Percentiles rank a stretch among this genome's conserved stretches.
Conservation (phyloP, 2,113 vertebrate species). For the Gallinago media region DNA sequence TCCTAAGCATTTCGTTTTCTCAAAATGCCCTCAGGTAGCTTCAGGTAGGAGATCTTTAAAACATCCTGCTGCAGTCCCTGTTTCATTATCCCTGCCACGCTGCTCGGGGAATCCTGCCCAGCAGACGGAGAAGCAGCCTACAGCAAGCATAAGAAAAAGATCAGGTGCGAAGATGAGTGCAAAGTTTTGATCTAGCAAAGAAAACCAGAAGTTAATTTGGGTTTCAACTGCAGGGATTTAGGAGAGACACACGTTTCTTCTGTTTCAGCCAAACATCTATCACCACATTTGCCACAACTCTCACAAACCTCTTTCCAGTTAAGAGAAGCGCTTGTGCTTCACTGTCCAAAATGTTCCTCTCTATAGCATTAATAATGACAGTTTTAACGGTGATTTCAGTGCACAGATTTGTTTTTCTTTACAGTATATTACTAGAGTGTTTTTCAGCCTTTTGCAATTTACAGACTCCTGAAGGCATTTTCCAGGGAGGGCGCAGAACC, state of each 20-base stretch:
- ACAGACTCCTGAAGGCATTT: conserved; percentile 4
- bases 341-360: background rate
- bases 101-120: background rate
- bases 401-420: conserved; percentile 25
- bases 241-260: background rate
- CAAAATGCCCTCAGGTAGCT: background rate
- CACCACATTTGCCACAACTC: background rate
- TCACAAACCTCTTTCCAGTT: background rate
- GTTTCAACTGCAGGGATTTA: background rate
- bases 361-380: conserved; percentile 10
- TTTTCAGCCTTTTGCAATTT: conserved; percentile 7
- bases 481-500: background rate
- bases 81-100: background rate
- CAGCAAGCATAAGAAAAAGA: background rate
- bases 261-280: background rate
- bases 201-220: background rate
- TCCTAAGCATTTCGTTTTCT: background rate
- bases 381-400: background rate
- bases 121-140: background rate
- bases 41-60: background rate
- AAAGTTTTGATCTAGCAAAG: background rate
- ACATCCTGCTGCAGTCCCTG: background rate
- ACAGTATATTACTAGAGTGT: background rate
- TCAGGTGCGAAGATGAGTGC: background rate
- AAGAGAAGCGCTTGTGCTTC: background rate